Evolutionary conservation across 2,888 invertebrate species (phyloP).

Genomic region (Ennomos fuscantarius): DNA sequence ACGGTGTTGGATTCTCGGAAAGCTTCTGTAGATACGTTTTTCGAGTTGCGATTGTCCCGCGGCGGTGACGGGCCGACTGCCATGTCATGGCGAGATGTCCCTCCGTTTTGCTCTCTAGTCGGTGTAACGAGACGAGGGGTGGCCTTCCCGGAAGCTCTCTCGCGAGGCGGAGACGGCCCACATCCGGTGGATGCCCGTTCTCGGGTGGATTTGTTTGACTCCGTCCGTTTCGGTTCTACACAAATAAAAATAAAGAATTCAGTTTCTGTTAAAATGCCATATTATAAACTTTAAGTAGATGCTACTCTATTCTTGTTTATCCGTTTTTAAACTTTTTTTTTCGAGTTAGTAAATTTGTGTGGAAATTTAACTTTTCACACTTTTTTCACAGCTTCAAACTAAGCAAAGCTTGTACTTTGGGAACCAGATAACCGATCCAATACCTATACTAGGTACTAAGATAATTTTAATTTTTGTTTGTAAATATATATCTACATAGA

Average conservation of each 20-base stretch:
- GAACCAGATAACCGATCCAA: too few relatives aligned
- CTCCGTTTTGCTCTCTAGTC: conserved; percentile 63
- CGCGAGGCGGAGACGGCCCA: conserved; percentile 86
- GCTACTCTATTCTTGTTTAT: too few relatives aligned
- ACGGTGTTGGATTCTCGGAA: conserved; percentile 45
- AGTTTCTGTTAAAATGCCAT: too few relatives aligned
- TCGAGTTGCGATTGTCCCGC: conserved; percentile 47
- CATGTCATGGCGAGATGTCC: conserved; percentile 63
- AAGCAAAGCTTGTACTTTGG: too few relatives aligned
- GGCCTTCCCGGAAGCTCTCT: conserved; percentile 54
- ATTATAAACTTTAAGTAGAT: too few relatives aligned
- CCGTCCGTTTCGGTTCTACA: conserved; percentile 11
- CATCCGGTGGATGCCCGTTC: conserved; percentile 84
- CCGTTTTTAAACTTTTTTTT: too few relatives aligned
- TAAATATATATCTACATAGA: too few relatives aligned
- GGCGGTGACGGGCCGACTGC: conserved; percentile 77
- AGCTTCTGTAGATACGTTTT: conserved; percentile 40
- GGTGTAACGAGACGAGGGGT: conserved; percentile 73
- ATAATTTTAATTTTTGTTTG: too few relatives aligned
- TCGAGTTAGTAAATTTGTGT: too few relatives aligned
- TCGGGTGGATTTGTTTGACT: conserved; percentile 50
- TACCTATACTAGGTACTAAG: too few relatives aligned
- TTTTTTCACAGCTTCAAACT: too few relatives aligned
- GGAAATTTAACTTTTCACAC: too few relatives aligned
- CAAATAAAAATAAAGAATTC: background rate